Base-by-base conservation (phyloP, 2,888 invertebrate species). In the Hedychridium roseum region DNA sequence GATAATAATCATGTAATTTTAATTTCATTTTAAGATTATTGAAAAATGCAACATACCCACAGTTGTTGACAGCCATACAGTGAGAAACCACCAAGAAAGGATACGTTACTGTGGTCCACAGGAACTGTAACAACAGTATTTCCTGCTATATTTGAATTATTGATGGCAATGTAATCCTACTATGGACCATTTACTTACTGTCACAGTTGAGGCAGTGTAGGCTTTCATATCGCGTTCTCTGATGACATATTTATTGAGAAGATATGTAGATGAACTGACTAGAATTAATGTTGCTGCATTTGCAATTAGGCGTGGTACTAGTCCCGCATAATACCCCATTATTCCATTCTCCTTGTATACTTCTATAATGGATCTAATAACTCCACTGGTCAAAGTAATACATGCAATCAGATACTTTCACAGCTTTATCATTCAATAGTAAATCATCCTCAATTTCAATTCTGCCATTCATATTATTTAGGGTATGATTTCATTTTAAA, bases 21-120 rank as follows among this genome's bases (percentile, higher is more conserved):
- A n/a, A 16, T 27, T 34, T 18, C 6, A n/a, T 21, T 30, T 12
- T 35, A 11, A 26, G 11, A 27, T 14, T 21, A n/a, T 11, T 5
- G 3, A 4, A 40, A 23, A 2, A 2, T 7, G 20, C 7, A 21
- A 36, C 79, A 76, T 73, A 86, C 83, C 87, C 88, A 11, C 88
- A 89, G 50, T 92, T 88, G 50, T 88, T 89, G 6, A 96, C 90
- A 49, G 90, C 86, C 92, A 96, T 94, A 69, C 95, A 92, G 48
- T 92, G 92, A 7, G 93, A 90, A 1, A 96, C 94, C 49, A 97
- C 91, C 75, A 90, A 88, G 74, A 96, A 87, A 14, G 97, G 97
- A 80, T 98, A 97, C n/a, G 94, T 90, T 54, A 94, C 72, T 44
- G 92, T 89, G 54, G 90, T 87, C 48, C 92, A 90, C 40, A 94